Base-by-base conservation (phyloP, 2,888 invertebrate species). In the Luperina testacea region DNA sequence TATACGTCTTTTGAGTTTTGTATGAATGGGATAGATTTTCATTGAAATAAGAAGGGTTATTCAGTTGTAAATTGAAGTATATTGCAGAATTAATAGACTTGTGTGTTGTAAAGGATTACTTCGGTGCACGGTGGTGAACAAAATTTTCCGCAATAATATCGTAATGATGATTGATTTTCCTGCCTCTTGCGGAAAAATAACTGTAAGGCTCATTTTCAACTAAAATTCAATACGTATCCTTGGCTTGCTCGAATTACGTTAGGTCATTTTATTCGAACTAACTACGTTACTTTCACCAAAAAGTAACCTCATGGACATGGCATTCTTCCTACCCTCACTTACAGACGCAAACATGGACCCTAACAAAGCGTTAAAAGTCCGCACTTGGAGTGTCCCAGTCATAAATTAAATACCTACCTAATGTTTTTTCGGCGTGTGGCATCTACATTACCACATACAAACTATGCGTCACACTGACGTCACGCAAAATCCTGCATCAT, bases 1-100 rank as follows among this genome's bases (percentile, higher is more conserved):
- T 63, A 67, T 61, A 65, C 15, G 27, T 20, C 24, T 59, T 59
- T 74, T 63, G 51, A 61, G 67, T 83, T 61, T 65, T 20, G 0
- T 11, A 32, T 69, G 27, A 82, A 57, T 45, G 32, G 13, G 32
- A 38, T 20, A 38, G 51, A 17, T 69, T 71, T 51, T 42, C 59
- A 13, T 65, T 63, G 59, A 51, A 61, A 63, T n/a, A 24, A 45
- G 32, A 57, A 38, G 11, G 9, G 17, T 51, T 38, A 15, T 63
- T 82, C 53, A 17, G 48, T 27, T 48, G 9, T 57, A 17, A 27
- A 27, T 24, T 24, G 4, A 4, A 59, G 53, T 42, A 51, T 27
- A 67, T 53, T 63, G 27, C 27, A 9, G 27, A 38, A 45, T 38
- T 57, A 11, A 67, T 1, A n/a, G 20, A 45, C 11, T n/a, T 53